Base-by-base conservation (phyloP, 2,113 vertebrate species). In the Coregonus clupeaformis region DNA sequence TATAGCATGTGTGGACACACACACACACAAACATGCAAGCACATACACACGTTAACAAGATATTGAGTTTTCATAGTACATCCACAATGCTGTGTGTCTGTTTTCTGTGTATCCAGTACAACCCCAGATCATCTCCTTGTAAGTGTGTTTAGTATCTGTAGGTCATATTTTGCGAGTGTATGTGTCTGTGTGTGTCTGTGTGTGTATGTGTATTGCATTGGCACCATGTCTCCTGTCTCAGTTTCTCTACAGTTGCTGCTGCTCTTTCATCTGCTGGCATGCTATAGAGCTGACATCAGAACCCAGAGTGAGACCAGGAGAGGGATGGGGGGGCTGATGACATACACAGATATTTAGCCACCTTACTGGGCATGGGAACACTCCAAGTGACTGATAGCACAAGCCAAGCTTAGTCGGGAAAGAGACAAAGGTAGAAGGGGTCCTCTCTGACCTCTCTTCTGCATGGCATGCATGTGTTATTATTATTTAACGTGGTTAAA, bases 211-310 rank as follows among this genome's bases (percentile, higher is more conserved):
- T 42, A 7, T 72, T 45, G 7, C n/a, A 6, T 77, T 79, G 78
- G 81, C 79, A 82, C 57, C 79, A 70, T 77, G 73, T 75, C 72
- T 64, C 68, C 81, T 82, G 84, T 89, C 87, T 91, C 87, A 78
- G 80, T 90, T 87, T 90, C 89, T 81, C 83, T 89, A 84, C 90
- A 92, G 90, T 93, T 92, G 89, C 89, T 83, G 82, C 89, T 88
- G 86, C 81, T 91, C 87, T 89, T 91, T 89, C 84, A 88, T 89
- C 85, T 86, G 74, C 89, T 80, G 87, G 85, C 91, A 90, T 92
- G 90, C 87, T 88, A 93, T 83, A 78, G 86, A 78, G 82, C 85
- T 93, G 92, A 92, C 90, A 91, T 93, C 92, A 92, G 88, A 87
- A 27, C 27, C 27, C 27, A 27, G 20, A 2, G 63, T 20, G 25